Evolutionary conservation across 1,140 invertebrate species (phyloP).

Genomic region (Coelopa frigida): DNA sequence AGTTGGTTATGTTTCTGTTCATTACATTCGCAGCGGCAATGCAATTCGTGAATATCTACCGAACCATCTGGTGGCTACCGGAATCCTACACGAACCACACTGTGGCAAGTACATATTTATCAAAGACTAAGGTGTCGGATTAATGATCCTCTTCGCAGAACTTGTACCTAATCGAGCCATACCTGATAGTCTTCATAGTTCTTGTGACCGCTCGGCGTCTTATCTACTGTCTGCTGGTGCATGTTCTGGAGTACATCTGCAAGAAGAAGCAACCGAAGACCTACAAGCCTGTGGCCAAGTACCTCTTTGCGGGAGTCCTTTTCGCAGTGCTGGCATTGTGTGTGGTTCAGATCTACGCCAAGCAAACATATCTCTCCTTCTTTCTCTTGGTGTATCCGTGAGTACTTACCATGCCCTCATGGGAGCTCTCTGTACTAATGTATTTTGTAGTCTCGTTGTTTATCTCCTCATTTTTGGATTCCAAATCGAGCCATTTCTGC

Average conservation of each 20-base stretch:
- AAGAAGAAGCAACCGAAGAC: neutral
- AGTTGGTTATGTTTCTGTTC: slow-evolving; percentile 77
- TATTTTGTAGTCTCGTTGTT: slow-evolving; percentile 51
- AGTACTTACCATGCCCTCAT: slow-evolving; percentile 53
- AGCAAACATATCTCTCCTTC: slow-evolving; percentile 26
- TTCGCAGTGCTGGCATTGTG: slow-evolving; percentile 54
- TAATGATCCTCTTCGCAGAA: slow-evolving; percentile 63
- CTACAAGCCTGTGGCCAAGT: slow-evolving; percentile 16
- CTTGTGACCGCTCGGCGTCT: slow-evolving; percentile 72
- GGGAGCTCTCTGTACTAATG: neutral
- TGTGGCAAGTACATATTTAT: slow-evolving; percentile 68
- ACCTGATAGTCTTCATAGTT: slow-evolving; percentile 75
- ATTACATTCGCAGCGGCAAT: slow-evolving; percentile 64
- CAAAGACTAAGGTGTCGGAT: neutral
- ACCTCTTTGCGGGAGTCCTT: slow-evolving; percentile 26
- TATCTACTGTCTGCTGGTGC: slow-evolving; percentile 51
- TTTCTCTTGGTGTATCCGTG: slow-evolving; percentile 75
- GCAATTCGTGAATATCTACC: slow-evolving; percentile 91
- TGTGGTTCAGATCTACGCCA: slow-evolving; percentile 38
- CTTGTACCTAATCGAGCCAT: slow-evolving; percentile 87
- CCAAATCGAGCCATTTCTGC: slow-evolving; percentile 62
- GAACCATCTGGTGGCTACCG: slow-evolving; percentile 95
- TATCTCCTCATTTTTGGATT: slow-evolving; percentile 81
- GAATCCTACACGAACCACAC: slow-evolving; percentile 82
- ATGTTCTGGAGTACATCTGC: slow-evolving; percentile 5